These are phyloP conservation scores for Rhynchophorus ferrugineus DNA, from an alignment of 1,140 invertebrate genomes.

Conservation along the genomic window DNA sequence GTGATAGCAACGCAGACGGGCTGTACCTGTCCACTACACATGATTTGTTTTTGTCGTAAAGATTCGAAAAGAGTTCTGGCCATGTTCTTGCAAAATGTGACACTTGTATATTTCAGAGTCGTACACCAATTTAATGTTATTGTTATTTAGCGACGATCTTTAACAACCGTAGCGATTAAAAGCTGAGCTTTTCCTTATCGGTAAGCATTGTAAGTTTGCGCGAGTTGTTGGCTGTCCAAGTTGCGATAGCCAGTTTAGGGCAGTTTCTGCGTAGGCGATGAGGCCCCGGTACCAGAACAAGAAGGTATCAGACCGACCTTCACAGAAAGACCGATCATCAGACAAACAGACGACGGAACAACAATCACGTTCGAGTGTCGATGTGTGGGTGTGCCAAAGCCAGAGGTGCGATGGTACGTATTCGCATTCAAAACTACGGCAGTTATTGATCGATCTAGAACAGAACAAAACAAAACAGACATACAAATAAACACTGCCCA, in stretches of 20 bases:
- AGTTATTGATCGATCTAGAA: too few species aligned
- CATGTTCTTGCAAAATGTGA: slow-evolving; percentile 41
- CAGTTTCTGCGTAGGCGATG: slow-evolving; percentile 67
- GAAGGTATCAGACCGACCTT: slow-evolving; percentile 91
- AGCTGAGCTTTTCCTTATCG: slow-evolving; percentile 40
- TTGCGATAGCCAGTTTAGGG: slow-evolving; percentile 39
- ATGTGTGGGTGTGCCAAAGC: slow-evolving; percentile 90
- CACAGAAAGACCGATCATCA: slow-evolving; percentile 90
- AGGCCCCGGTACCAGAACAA: slow-evolving; percentile 83
- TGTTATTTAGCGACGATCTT: slow-evolving; percentile 25
- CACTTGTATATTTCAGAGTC: slow-evolving; percentile 36
- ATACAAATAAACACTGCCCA: too few species aligned
- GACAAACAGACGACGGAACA: slow-evolving; percentile 87
- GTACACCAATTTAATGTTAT: slow-evolving; percentile 26
- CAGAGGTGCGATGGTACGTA: slow-evolving; percentile 84
- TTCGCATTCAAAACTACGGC: slow-evolving; percentile 6
- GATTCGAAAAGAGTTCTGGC: slow-evolving; percentile 34
- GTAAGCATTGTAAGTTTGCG: slow-evolving; percentile 38
- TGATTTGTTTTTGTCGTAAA: background rate
- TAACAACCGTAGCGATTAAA: slow-evolving; percentile 39
- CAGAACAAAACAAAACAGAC: too few species aligned
- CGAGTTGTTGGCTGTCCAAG: slow-evolving; percentile 37
- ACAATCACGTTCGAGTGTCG: slow-evolving; percentile 93
- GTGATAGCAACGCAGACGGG: slow-evolving; percentile 1
- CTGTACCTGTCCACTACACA: background rate